These are phyloP conservation scores for Centropus bengalensis DNA, from an alignment of 2,113 vertebrate genomes.

Conservation along the genomic window DNA sequence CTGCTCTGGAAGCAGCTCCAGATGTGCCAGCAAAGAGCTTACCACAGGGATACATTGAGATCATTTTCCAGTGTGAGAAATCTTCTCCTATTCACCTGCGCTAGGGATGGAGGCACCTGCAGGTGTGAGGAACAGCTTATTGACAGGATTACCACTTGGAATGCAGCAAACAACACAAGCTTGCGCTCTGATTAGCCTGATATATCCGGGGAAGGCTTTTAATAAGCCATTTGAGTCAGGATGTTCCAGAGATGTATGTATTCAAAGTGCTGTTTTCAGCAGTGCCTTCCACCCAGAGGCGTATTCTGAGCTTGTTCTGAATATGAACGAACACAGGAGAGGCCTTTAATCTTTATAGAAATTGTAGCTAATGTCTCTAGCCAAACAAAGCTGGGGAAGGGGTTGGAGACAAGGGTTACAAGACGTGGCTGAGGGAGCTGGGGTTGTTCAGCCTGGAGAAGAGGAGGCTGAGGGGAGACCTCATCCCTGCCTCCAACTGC, in stretches of 20 bases:
- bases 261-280: conserved; percentile 65
- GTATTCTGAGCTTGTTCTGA: conserved; percentile 10
- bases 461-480: too few relatives aligned
- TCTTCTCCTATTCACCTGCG: not conserved
- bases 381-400: not conserved
- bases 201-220: conserved; percentile 52
- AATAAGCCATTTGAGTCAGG: conserved; percentile 46
- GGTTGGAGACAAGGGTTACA: too few relatives aligned
- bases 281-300: conserved; percentile 46
- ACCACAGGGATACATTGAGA: not conserved
- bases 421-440: too few relatives aligned
- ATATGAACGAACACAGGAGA: conserved; percentile 11
- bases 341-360: conserved; percentile 24
- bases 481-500: too few relatives aligned
- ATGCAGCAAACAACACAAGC: not conserved
- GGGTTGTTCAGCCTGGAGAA: too few relatives aligned
- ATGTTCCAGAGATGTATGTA: conserved; percentile 7
- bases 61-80: not conserved
- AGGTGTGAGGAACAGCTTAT: not conserved
- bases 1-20: not conserved
- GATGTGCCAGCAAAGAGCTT: not conserved
- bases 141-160: not conserved
- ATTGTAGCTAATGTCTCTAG: not conserved
- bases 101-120: not conserved
- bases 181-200: conserved; percentile 16